Base-by-base conservation (phyloP, 92 coral and sea anemone species). In the Scolanthus callimorphus region DNA sequence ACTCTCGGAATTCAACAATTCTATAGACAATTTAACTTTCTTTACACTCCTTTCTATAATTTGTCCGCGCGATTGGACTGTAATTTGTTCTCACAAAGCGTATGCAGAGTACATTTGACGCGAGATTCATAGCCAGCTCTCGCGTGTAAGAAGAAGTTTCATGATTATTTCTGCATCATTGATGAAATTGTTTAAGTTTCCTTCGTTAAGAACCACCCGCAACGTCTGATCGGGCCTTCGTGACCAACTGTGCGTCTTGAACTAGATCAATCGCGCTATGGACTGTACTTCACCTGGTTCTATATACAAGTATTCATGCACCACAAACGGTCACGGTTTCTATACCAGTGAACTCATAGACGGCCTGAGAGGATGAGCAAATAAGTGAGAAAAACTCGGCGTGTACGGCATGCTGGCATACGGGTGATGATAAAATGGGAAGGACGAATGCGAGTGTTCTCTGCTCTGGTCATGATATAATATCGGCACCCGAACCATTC, bases 401-500 rank as follows among this genome's bases (percentile, higher is more conserved):
- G 82, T 65, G 57, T 83, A 88, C 68, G 69, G 86, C 67, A 94
- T 66, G 17, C 90, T 87, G 13, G 94, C 62, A 28, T 86, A 85
- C 0, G 88, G 79, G 2, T 88, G 90, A 49, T 94, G 96, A 51
- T 88, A 90, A 50, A 94, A 94, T 8, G 96, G 90, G 30, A 65
- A 94, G 22, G 96, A 75, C 27, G 50, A 74, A 72, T 52, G 91
- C 25, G 83, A 60, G 59, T 69, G 96, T 25, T 65, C 79, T 4
- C 94, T 82, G 27, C 84, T 58, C 55, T 90, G 97, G 31, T 94
- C 99, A 57, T 90, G 84, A 68, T 94, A 94, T 22, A 94, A 78
- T 57, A 94, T 80, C 3, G 99, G 99, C 17, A 94, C 99, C 44
- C 96, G 91, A 20, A 89, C 97, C 96, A 94, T 85, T 41, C 99